These are phyloP conservation scores for Pharmacophagus antenor DNA, from an alignment of 2,888 invertebrate species.

Conservation along the genomic window DNA sequence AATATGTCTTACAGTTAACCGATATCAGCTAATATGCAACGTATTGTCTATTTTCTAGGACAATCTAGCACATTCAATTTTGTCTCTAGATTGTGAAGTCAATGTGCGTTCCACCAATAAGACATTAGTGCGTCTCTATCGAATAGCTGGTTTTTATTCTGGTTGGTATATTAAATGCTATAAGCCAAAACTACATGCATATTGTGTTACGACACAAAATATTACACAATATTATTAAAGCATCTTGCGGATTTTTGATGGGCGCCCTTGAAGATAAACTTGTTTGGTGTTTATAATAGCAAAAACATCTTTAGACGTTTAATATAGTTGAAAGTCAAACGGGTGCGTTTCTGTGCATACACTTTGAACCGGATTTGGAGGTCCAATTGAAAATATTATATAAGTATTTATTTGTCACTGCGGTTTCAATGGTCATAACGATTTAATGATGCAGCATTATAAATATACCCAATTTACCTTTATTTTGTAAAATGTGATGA, in stretches of 20 bases:
- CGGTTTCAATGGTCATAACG: neutral
- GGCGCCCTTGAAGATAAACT: constrained; percentile 34
- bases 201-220: constrained; percentile 26
- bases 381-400: neutral
- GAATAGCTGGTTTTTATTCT: constrained; percentile 1
- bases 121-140: neutral
- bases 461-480: neutral
- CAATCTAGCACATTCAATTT: constrained; percentile 12
- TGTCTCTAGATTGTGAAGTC: constrained; percentile 8
- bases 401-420: neutral
- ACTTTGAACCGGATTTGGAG: constrained; percentile 4
- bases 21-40: constrained; percentile 26
- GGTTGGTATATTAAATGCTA: constrained; percentile 2
- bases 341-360: constrained; percentile 9
- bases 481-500: neutral
- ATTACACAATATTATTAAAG: constrained; percentile 32
- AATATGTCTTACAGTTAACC: constrained; percentile 35
- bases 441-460: neutral
- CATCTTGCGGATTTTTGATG: constrained; percentile 31
- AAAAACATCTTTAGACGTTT: constrained; percentile 34
- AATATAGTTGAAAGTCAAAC: constrained; percentile 18
- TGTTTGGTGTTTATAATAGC: constrained; percentile 34
- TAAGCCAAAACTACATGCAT: constrained; percentile 8
- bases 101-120: constrained; percentile 3
- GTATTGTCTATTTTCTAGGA: constrained; percentile 27